phyloP scores from a whole-genome alignment of 2,888 invertebrate genomes.

The Cepaea hortensis region DNA sequence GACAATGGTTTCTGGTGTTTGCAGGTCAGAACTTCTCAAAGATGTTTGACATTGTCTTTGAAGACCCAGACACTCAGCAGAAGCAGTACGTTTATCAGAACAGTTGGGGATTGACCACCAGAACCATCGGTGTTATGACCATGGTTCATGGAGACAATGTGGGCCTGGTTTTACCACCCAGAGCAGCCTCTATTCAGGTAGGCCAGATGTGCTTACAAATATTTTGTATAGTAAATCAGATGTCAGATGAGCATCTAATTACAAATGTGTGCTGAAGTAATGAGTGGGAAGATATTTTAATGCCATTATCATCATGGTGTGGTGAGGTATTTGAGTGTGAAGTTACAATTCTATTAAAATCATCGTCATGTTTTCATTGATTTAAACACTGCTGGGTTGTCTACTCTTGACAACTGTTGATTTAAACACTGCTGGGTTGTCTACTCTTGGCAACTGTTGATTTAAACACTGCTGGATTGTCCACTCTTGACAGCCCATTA shows the following conservation, averaged over 20 bases:
- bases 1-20: background rate
- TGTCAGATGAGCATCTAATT: background rate
- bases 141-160: conserved; percentile 96
- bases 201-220: background rate
- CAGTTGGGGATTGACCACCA: conserved; percentile 98
- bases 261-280: background rate
- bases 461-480: too few relatives aligned
- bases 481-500: too few relatives aligned
- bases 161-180: conserved; percentile 95
- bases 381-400: too few relatives aligned
- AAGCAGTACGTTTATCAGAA: conserved; percentile 91
- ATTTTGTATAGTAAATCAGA: too few relatives aligned
- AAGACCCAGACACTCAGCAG: conserved; percentile 89
- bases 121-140: conserved; percentile 89
- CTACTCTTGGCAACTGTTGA: too few relatives aligned
- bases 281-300: too few relatives aligned
- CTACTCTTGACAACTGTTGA: too few relatives aligned
- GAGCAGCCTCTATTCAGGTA: conserved; percentile 89
- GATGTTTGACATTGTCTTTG: conserved; percentile 98
- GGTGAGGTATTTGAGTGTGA: too few relatives aligned
- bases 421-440: too few relatives aligned
- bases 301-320: too few relatives aligned
- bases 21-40: conserved; percentile 85
- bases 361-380: too few relatives aligned
- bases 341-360: too few relatives aligned